Percentiles rank a stretch among this genome's conserved stretches.
These are phyloP conservation scores for Elymnias hypermnestra DNA, from an alignment of 1,140 invertebrate species.

Conservation along the genomic window DNA sequence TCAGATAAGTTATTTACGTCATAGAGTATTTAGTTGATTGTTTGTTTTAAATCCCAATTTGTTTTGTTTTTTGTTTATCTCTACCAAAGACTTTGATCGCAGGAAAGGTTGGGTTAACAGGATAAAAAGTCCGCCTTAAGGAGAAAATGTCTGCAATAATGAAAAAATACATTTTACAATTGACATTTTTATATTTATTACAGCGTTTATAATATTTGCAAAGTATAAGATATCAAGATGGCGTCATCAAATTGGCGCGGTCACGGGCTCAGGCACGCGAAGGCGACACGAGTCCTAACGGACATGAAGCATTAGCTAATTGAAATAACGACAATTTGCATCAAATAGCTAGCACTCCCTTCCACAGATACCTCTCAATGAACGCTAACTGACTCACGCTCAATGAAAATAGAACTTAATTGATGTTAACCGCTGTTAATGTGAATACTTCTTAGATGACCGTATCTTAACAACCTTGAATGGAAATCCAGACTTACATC, in stretches of 20 bases:
- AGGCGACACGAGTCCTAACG: conserved; percentile 35
- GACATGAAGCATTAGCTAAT: conserved; percentile 51
- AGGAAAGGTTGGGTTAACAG: too few relatives aligned
- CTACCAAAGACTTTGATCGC: too few relatives aligned
- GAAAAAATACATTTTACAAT: too few relatives aligned
- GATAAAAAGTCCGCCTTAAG: too few relatives aligned
- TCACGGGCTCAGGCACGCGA: conserved; percentile 2
- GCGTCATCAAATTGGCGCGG: conserved; percentile 2
- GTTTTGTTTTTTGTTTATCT: too few relatives aligned
- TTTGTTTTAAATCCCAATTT: too few relatives aligned
- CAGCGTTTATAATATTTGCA: too few relatives aligned
- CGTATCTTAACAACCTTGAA: conserved; percentile 20
- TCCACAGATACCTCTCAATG: conserved; percentile 46
- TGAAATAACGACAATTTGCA: conserved; percentile 57
- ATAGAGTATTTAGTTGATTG: too few relatives aligned
- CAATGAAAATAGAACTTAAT: conserved; percentile 64
- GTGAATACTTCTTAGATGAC: conserved; percentile 25
- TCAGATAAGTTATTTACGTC: too few relatives aligned
- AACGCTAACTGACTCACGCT: conserved; percentile 50
- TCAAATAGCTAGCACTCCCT: conserved; percentile 35
- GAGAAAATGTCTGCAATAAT: too few relatives aligned
- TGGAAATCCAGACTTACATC: conserved; percentile 3
- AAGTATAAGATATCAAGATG: not conserved
- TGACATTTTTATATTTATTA: too few relatives aligned
- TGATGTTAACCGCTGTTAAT: conserved; percentile 49